Conservation (phyloP, 2,888 invertebrate species). For the Galerucella pusilla region DNA sequence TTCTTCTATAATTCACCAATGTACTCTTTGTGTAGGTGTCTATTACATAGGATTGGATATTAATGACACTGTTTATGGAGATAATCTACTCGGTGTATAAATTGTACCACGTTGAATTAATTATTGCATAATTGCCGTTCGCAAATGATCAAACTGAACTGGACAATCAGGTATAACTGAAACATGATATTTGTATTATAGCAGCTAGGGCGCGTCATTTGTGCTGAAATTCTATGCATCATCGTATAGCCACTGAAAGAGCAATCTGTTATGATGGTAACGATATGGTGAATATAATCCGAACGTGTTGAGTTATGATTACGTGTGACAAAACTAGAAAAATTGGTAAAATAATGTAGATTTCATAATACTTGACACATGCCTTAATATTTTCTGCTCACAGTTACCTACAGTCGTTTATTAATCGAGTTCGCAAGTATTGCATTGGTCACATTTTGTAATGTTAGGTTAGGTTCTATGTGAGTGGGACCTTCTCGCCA, state of each 20-base stretch:
- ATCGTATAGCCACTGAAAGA: background rate
- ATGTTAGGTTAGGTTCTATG: too few species aligned
- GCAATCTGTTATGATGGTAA: too few species aligned
- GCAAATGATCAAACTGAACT: background rate
- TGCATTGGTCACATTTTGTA: too few species aligned
- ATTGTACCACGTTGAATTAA: background rate
- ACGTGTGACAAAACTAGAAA: too few species aligned
- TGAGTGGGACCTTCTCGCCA: too few species aligned
- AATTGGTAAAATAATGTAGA: too few species aligned
- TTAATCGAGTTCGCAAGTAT: too few species aligned
- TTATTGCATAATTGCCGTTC: background rate
- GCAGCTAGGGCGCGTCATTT: background rate
- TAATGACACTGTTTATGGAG: background rate
- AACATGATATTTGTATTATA: background rate
- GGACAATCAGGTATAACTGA: background rate
- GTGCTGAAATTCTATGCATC: background rate
- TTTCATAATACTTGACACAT: too few species aligned
- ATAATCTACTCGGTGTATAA: background rate
- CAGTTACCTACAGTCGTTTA: too few species aligned
- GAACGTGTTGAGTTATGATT: too few species aligned
- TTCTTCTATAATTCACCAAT: background rate
- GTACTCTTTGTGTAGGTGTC: background rate
- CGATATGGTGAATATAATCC: too few species aligned
- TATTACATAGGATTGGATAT: background rate
- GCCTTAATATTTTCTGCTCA: too few species aligned